Percentiles rank a stretch among this genome's conserved stretches.
phyloP scores from a whole-genome alignment of 2,797 vertebrate genomes.

The Gobionotothen gibberifrons region DNA sequence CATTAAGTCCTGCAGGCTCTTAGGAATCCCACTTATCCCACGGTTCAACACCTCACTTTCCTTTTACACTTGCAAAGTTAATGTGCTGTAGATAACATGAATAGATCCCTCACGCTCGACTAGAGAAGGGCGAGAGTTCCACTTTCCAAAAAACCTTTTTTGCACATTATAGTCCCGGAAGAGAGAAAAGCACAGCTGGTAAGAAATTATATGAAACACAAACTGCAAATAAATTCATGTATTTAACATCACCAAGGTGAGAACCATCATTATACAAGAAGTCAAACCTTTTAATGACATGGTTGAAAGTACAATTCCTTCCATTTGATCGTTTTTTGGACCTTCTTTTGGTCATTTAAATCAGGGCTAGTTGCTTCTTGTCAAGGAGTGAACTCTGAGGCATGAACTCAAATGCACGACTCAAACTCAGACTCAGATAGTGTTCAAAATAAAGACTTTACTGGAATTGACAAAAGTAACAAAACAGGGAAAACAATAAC shows the following conservation, averaged over 20 bases:
- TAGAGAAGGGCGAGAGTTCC: slow-evolving; percentile 15
- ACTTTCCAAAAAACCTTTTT: slow-evolving; percentile 32
- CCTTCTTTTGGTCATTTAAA: not conserved
- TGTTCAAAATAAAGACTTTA: too few relatives aligned
- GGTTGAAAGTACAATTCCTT: not conserved
- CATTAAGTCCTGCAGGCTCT: slow-evolving; percentile 51
- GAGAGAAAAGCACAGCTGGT: slow-evolving; percentile 8
- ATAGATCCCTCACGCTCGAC: slow-evolving; percentile 45
- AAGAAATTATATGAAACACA: not conserved
- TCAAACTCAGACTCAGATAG: too few relatives aligned
- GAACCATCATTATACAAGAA: not conserved
- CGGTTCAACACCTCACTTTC: slow-evolving; percentile 57
- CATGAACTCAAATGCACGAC: too few relatives aligned
- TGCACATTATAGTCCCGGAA: slow-evolving; percentile 3
- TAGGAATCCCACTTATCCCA: slow-evolving; percentile 53
- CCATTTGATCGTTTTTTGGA: not conserved
- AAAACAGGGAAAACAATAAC: too few relatives aligned
- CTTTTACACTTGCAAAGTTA: slow-evolving; percentile 56
- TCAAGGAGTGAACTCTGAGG: too few relatives aligned
- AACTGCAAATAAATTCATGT: slow-evolving; percentile 2
- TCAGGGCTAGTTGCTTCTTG: not conserved
- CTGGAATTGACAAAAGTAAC: too few relatives aligned
- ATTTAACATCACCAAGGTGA: slow-evolving; percentile 13
- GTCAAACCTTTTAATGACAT: not conserved
- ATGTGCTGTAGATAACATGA: slow-evolving; percentile 66